Evolutionary conservation across 2,113 vertebrate genomes (phyloP).

Genomic region (Microtus pennsylvanicus): DNA sequence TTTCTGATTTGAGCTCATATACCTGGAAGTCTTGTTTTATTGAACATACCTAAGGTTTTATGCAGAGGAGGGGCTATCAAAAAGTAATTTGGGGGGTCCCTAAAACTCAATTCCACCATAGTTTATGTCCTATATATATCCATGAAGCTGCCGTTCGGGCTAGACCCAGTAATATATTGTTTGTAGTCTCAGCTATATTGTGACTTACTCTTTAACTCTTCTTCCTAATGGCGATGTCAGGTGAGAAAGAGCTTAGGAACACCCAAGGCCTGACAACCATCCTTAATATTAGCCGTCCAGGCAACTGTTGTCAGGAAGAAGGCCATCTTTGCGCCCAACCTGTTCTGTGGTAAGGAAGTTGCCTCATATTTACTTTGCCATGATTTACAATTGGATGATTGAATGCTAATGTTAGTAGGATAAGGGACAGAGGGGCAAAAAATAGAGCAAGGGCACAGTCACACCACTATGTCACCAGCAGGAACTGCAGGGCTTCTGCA

Average conservation of each 20-base stretch:
- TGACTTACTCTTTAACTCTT: neutral
- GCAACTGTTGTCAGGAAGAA: neutral
- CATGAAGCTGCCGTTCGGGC: constrained; percentile 17
- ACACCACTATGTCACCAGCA: neutral
- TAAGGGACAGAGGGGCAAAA: neutral
- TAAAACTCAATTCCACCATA: neutral
- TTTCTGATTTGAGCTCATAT: constrained; percentile 14
- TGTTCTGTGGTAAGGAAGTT: neutral
- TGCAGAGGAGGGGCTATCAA: neutral
- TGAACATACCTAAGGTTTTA: neutral
- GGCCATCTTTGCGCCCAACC: neutral
- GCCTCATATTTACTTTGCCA: neutral
- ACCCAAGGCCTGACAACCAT: neutral
- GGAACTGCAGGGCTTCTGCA: neutral
- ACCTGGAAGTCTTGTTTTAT: neutral
- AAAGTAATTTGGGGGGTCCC: neutral
- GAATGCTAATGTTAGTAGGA: neutral
- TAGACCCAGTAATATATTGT: constrained; percentile 26
- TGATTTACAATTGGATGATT: neutral
- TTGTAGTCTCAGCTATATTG: neutral
- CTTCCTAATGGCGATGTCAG: neutral
- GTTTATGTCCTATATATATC: neutral
- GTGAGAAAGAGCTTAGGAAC: neutral
- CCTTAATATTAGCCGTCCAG: neutral
- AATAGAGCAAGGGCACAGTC: neutral